Evolutionary conservation across 2,113 vertebrate genomes (phyloP).

Genomic region (Syrrhaptes paradoxus): DNA sequence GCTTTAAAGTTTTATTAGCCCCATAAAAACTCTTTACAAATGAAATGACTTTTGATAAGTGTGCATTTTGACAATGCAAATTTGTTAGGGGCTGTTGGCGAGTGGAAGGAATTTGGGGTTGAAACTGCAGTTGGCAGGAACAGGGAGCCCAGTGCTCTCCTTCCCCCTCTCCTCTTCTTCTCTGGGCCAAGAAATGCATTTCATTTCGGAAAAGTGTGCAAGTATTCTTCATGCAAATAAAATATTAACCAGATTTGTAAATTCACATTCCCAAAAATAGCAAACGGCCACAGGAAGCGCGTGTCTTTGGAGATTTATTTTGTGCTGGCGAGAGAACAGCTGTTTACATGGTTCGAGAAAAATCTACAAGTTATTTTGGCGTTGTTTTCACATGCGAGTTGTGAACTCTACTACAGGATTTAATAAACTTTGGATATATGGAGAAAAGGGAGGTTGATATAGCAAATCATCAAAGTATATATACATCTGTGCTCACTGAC

Average conservation of each 20-base stretch:
- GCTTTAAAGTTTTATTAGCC: constrained; percentile 80
- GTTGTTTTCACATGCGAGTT: background rate
- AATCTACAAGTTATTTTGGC: background rate
- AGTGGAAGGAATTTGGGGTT: constrained; percentile 65
- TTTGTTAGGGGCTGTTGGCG: constrained; percentile 75
- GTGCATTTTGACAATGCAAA: constrained; percentile 71
- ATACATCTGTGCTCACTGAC: background rate
- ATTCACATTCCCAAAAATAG: background rate
- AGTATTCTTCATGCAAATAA: constrained; percentile 13
- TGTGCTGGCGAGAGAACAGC: background rate
- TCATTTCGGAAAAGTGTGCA: constrained; percentile 3
- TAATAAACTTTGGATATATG: background rate
- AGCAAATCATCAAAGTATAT: background rate
- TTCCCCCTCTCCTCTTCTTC: background rate
- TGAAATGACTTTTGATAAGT: constrained; percentile 75
- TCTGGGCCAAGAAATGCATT: background rate
- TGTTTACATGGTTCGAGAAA: background rate
- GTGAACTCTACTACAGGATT: constrained; percentile 21
- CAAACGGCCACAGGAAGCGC: background rate
- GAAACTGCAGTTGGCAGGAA: constrained; percentile 67
- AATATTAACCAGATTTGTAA: background rate
- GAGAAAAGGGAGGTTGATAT: background rate
- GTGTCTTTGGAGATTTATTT: background rate
- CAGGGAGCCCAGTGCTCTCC: background rate
- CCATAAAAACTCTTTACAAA: constrained; percentile 77